These are phyloP conservation scores for Sebastiscus tertius DNA, from an alignment of 2,797 vertebrate genomes.

Conservation along the genomic window DNA sequence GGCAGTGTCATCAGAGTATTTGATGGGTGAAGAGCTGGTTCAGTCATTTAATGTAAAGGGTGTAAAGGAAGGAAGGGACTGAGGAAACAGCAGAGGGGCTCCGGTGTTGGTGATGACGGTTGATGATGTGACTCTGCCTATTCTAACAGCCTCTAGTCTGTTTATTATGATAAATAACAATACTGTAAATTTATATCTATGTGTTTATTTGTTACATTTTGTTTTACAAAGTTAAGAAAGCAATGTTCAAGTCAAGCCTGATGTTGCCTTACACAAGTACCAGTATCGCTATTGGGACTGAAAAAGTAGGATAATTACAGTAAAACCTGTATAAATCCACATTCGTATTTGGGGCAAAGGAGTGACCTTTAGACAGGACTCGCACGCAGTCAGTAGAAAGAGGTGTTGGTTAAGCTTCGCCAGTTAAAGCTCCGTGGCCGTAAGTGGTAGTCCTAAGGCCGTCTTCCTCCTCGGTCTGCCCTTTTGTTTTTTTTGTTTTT, in stretches of 20 bases:
- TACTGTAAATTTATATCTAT: too few species aligned
- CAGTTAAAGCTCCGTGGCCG: not conserved
- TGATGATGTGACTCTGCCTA: not conserved
- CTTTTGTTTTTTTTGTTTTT: not conserved
- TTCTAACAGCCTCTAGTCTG: too few species aligned
- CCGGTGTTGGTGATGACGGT: not conserved
- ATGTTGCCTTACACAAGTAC: too few species aligned
- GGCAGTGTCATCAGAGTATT: not conserved
- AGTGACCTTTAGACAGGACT: not conserved
- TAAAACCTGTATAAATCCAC: not conserved
- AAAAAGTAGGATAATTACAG: too few species aligned
- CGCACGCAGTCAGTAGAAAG: not conserved
- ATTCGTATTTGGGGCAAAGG: not conserved
- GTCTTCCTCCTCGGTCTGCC: not conserved
- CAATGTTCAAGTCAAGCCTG: too few species aligned
- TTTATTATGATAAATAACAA: too few species aligned
- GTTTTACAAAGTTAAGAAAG: too few species aligned
- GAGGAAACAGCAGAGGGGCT: not conserved
- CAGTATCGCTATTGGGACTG: too few species aligned
- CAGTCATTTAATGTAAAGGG: not conserved
- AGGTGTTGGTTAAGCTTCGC: not conserved
- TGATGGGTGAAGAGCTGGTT: not conserved
- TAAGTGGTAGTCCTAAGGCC: not conserved
- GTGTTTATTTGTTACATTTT: too few species aligned
- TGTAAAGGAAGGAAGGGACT: not conserved